These are phyloP conservation scores for Ptilorrhoa leucosticta DNA, from an alignment of 2,113 vertebrate species.

Conservation along the genomic window DNA sequence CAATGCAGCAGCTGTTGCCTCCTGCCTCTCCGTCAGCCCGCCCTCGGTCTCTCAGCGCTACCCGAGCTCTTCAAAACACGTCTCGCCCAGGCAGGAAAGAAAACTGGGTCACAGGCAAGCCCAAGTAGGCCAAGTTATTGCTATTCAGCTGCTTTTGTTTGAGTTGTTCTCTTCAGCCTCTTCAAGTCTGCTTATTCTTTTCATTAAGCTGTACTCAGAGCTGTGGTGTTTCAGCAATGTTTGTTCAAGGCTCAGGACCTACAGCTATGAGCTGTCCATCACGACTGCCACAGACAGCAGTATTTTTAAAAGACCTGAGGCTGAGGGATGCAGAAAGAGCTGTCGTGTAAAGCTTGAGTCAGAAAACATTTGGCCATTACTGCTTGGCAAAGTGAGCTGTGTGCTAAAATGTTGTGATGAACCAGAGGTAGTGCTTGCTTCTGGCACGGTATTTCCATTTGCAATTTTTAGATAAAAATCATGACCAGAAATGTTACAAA, in stretches of 20 bases:
- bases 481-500: not conserved
- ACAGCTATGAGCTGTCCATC: not conserved
- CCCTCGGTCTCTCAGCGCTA: accelerated
- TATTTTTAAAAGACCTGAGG: not conserved
- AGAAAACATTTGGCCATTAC: not conserved
- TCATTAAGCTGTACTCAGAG: not conserved
- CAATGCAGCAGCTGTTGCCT: not conserved
- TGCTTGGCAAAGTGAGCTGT: not conserved
- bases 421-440: not conserved
- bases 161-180: not conserved
- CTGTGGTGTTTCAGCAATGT: not conserved
- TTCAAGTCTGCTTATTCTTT: not conserved
- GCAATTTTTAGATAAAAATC: not conserved
- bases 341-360: not conserved
- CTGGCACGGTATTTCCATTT: not conserved
- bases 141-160: not conserved
- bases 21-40: accelerated
- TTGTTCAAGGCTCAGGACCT: not conserved
- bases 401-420: not conserved
- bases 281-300: not conserved
- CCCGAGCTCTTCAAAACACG: not conserved
- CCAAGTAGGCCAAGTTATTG: not conserved
- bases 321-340: not conserved
- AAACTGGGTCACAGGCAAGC: not conserved
- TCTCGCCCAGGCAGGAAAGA: not conserved